Conservation (phyloP, 2,797 vertebrate species). For the Anomalospiza imberbis region DNA sequence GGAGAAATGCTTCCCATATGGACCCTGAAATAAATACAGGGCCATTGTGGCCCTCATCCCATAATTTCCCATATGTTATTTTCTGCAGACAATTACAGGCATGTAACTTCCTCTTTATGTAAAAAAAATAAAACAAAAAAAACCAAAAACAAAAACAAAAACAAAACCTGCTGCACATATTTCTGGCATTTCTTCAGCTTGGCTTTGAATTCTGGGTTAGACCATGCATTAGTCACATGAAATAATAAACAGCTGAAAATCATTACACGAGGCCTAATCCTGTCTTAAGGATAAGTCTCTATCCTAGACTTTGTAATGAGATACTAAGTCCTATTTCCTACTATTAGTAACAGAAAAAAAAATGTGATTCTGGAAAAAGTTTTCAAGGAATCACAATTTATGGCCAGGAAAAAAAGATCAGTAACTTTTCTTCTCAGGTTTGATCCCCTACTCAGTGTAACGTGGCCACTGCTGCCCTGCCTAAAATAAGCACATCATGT, state of each 20-base stretch:
- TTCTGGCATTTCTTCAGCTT: not conserved
- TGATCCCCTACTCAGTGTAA: not conserved
- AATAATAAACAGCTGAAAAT: slow-evolving; percentile 1
- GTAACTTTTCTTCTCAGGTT: not conserved
- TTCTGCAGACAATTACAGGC: not conserved
- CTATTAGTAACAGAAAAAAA: not conserved
- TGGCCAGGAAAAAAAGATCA: not conserved
- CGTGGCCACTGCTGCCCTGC: not conserved
- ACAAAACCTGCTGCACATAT: not conserved
- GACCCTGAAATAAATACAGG: not conserved
- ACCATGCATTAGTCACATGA: not conserved
- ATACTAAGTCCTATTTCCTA: not conserved
- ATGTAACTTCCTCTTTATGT: not conserved
- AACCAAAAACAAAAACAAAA: too few relatives aligned
- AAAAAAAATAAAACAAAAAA: not conserved
- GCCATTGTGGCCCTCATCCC: not conserved
- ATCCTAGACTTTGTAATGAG: not conserved
- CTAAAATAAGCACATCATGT: not conserved
- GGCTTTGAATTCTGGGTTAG: not conserved
- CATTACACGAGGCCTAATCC: not conserved
- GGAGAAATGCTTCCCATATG: not conserved
- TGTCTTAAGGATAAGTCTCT: not conserved
- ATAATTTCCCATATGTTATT: not conserved
- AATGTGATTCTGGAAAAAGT: not conserved
- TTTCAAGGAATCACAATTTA: not conserved